Evolutionary conservation across 2,797 vertebrate genomes (phyloP).

Genomic region (Eospalax fontanierii): DNA sequence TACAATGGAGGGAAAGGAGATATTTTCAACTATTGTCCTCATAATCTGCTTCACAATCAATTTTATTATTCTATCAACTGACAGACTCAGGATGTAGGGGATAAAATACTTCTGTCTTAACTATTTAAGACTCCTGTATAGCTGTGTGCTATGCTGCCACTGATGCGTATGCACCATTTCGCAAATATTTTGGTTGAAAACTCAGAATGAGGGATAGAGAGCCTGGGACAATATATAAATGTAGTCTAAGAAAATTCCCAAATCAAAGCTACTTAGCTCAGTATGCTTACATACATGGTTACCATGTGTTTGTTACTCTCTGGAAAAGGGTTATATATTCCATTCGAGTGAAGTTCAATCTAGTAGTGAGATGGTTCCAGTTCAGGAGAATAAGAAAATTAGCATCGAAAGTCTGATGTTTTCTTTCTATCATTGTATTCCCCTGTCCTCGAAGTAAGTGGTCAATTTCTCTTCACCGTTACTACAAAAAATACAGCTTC

Average conservation of each 20-base stretch:
- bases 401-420: not conserved
- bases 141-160: not conserved
- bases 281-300: conserved; percentile 44
- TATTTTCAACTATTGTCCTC: not conserved
- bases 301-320: not conserved
- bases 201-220: not conserved
- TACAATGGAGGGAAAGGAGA: not conserved
- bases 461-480: not conserved
- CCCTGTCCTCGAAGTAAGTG: conserved; percentile 18
- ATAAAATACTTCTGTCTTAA: conserved; percentile 34
- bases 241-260: conserved; percentile 15
- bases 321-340: not conserved
- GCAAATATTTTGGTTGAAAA: not conserved
- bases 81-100: conserved; percentile 25
- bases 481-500: not conserved
- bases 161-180: not conserved
- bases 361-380: not conserved
- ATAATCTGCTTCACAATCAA: not conserved
- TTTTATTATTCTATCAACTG: conserved; percentile 49
- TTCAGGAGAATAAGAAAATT: conserved; percentile 25
- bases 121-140: not conserved
- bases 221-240: conserved; percentile 10
- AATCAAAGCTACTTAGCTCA: conserved; percentile 1
- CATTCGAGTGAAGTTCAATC: conserved; percentile 19
- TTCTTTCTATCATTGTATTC: conserved; percentile 1